phyloP scores from a whole-genome alignment of 2,797 vertebrate genomes.

The Falco berigora region DNA sequence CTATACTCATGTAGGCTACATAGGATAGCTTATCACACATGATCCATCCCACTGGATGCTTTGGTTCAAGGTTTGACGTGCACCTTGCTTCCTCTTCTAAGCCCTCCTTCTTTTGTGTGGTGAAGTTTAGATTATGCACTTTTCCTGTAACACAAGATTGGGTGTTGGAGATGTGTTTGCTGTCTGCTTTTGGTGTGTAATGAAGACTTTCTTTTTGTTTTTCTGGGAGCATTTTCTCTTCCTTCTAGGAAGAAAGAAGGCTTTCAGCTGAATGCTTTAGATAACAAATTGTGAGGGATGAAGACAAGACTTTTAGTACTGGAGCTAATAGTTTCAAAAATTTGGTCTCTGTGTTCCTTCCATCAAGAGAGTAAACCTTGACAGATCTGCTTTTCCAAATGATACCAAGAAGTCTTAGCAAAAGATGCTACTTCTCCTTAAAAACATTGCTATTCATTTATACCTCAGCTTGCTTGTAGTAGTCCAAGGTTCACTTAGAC shows the following conservation, averaged over 20 bases:
- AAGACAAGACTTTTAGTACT: background rate
- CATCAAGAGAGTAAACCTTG: background rate
- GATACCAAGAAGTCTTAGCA: background rate
- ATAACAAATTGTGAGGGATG: background rate
- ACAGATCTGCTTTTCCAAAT: background rate
- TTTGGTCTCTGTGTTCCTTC: background rate
- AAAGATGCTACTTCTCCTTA: background rate
- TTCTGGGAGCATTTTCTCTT: background rate
- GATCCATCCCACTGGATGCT: background rate
- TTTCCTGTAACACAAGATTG: background rate
- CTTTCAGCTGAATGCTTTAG: background rate
- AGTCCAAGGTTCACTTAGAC: background rate
- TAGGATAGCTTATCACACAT: background rate
- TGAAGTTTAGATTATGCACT: background rate
- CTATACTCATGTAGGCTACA: fast-evolving
- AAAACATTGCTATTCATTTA: fast-evolving
- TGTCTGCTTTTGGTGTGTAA: background rate
- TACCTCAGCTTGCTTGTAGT: background rate
- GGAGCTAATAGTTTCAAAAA: background rate
- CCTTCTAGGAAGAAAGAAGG: background rate
- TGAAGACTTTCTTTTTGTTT: background rate
- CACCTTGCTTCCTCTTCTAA: background rate
- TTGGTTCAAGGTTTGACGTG: background rate
- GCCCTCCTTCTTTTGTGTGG: background rate
- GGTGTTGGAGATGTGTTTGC: background rate